Percentiles rank a stretch among this genome's conserved stretches.
These are phyloP conservation scores for Anarsia innoxiella DNA, from an alignment of 2,888 invertebrate genomes.

Conservation along the genomic window DNA sequence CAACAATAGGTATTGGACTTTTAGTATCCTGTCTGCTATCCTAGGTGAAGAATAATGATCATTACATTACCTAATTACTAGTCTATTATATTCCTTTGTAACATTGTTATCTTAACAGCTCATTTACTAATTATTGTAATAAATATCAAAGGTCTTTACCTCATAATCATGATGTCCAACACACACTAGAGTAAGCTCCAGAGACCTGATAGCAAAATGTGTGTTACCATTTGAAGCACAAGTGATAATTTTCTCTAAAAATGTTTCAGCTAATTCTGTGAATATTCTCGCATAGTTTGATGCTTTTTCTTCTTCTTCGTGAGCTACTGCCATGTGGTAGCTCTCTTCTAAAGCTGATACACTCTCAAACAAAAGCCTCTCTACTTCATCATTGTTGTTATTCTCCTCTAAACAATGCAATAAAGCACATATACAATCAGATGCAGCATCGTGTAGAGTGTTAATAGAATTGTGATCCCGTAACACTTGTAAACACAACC, in stretches of 20 bases:
- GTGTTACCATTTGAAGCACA: constrained; percentile 75
- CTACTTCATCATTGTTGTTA: constrained; percentile 82
- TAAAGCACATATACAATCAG: constrained; percentile 92
- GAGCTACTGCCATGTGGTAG: constrained; percentile 93
- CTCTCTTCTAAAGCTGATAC: constrained; percentile 87
- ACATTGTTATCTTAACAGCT: no score
- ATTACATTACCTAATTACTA: no score
- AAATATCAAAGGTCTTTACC: no score
- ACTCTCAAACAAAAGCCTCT: constrained; percentile 86
- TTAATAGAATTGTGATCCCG: constrained; percentile 76
- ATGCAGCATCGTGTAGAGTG: constrained; percentile 89
- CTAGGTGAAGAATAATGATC: no score
- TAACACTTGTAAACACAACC: constrained; percentile 82
- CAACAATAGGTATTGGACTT: no score
- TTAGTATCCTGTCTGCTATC: no score
- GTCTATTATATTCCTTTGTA: no score
- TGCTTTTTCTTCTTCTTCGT: constrained; percentile 95
- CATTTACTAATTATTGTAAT: no score
- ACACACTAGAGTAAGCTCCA: constrained; percentile 93
- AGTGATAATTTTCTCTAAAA: constrained; percentile 87
- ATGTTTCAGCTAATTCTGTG: constrained; percentile 94
- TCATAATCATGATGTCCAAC: constrained; percentile 98
- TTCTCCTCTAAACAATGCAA: constrained; percentile 88
- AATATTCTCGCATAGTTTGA: constrained; percentile 96
- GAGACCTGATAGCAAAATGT: constrained; percentile 86